These are phyloP conservation scores for Epistrophella euchroma DNA, from an alignment of 2,888 invertebrate species.

Conservation along the genomic window DNA sequence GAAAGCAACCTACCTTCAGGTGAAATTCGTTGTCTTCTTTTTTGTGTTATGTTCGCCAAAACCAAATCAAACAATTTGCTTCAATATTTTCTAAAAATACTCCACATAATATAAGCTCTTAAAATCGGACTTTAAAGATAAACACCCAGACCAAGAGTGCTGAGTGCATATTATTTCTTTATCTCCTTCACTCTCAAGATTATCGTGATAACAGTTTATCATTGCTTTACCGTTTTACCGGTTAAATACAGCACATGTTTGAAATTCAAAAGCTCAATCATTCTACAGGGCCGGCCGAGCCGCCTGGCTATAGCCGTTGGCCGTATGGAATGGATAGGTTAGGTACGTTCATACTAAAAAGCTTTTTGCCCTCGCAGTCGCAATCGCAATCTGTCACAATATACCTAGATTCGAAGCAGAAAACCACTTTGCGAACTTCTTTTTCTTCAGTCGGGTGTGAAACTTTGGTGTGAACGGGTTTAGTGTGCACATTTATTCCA, in stretches of 20 bases:
- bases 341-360: constrained; percentile 42
- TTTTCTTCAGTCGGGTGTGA: constrained; percentile 80
- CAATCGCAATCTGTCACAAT: constrained; percentile 3
- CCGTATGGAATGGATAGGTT: no score
- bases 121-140: not conserved
- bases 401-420: constrained; percentile 41
- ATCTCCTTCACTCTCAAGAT: constrained; percentile 37
- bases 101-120: not conserved
- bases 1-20: not conserved
- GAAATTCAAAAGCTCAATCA: constrained; percentile 36
- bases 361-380: constrained; percentile 41
- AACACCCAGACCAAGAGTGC: constrained; percentile 21
- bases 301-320: not conserved
- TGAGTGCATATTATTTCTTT: not conserved
- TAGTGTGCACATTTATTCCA: constrained; percentile 27
- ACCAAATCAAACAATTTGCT: not conserved
- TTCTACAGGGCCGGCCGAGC: not conserved
- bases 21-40: not conserved
- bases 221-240: constrained; percentile 32
- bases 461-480: constrained; percentile 80
- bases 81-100: not conserved
- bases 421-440: constrained; percentile 36
- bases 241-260: constrained; percentile 27
- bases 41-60: not conserved
- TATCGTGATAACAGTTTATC: constrained; percentile 33